Percentiles rank a stretch among this genome's conserved stretches.
Evolutionary conservation across 2,113 vertebrate species (phyloP).

Genomic region (Pycnonotus jocosus): DNA sequence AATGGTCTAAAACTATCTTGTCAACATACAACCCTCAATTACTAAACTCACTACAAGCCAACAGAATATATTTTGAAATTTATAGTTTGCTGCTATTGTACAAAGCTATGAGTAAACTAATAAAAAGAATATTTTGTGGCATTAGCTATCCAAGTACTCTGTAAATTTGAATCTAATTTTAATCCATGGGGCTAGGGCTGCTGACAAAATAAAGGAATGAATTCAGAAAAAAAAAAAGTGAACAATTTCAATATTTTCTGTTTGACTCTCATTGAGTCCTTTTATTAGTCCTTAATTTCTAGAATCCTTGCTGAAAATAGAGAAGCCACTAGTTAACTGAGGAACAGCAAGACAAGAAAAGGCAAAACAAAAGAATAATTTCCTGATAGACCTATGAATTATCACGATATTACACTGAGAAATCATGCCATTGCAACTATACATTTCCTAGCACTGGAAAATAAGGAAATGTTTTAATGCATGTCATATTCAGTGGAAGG

Average conservation of each 20-base stretch:
- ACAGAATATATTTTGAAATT: not conserved
- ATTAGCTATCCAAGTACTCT: not conserved
- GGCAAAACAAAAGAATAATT: not conserved
- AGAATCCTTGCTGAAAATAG: not conserved
- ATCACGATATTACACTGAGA: not conserved
- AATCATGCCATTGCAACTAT: not conserved
- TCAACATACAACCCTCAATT: not conserved
- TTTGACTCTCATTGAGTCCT: not conserved
- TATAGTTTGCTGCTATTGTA: not conserved
- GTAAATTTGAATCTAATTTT: not conserved
- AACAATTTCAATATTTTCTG: not conserved
- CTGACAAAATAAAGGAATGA: not conserved
- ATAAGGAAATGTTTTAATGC: not conserved
- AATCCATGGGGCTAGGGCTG: not conserved
- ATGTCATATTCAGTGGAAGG: not conserved
- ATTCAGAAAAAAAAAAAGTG: not conserved
- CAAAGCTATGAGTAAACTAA: not conserved
- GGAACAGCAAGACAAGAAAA: not conserved
- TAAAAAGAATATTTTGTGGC: not conserved
- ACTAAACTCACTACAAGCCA: not conserved
- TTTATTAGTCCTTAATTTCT: not conserved
- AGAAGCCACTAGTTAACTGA: not conserved
- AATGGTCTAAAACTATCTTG: not conserved
- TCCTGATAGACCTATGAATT: not conserved
- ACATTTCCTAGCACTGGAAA: not conserved